Percentiles rank a stretch among this genome's conserved stretches.
These are phyloP conservation scores for Carabus problematicus DNA, from an alignment of 2,888 invertebrate genomes.

Conservation along the genomic window DNA sequence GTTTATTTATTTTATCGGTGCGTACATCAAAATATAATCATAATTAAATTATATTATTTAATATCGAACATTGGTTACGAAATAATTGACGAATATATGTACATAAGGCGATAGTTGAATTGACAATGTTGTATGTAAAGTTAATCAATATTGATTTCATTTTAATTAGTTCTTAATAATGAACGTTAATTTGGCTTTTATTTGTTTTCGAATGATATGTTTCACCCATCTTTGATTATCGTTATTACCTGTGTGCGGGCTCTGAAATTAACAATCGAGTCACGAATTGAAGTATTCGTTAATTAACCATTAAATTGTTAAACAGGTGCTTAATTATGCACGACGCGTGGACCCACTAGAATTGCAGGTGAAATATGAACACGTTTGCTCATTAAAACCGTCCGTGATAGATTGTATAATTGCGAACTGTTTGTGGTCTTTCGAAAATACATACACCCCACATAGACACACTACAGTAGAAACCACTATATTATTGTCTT, in stretches of 20 bases:
- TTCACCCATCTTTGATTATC: slow-evolving; percentile 5
- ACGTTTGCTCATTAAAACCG: slow-evolving; percentile 36
- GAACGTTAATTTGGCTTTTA: neutral
- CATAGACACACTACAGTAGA: no score
- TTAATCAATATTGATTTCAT: no score
- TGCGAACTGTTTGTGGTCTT: neutral
- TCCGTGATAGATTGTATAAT: slow-evolving; percentile 34
- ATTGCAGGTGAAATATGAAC: slow-evolving; percentile 34
- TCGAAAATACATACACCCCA: neutral
- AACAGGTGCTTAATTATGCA: slow-evolving; percentile 36
- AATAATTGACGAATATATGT: no score
- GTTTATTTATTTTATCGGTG: no score
- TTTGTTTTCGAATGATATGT: neutral
- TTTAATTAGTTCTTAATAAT: no score
- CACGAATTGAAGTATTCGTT: slow-evolving; percentile 36
- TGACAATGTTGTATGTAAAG: no score
- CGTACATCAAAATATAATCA: no score
- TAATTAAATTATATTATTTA: no score
- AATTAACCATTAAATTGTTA: slow-evolving; percentile 35
- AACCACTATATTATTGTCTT: no score
- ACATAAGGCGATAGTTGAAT: no score
- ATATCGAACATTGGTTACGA: no score
- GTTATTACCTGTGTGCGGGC: slow-evolving; percentile 26
- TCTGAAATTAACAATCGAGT: slow-evolving; percentile 16
- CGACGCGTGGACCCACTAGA: slow-evolving; percentile 25